phyloP scores from a whole-genome alignment of 2,888 invertebrate genomes.

The Listrodromus nycthemerus region DNA sequence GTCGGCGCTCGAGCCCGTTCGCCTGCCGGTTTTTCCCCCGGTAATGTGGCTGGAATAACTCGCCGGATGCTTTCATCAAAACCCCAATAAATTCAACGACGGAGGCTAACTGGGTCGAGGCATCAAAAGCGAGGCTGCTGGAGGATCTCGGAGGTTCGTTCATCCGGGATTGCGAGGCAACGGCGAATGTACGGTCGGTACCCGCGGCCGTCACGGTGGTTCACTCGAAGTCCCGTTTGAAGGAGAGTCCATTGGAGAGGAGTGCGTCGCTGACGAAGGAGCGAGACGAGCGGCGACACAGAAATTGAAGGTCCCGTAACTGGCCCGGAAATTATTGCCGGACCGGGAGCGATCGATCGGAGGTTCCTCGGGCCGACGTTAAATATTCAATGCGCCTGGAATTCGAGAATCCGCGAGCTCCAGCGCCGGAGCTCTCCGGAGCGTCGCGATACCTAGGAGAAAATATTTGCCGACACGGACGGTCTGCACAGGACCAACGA shows the following conservation, averaged over 20 bases:
- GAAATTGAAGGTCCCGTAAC: background rate
- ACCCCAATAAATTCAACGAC: conserved; percentile 73
- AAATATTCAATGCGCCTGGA: conserved; percentile 70
- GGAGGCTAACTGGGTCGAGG: conserved; percentile 65
- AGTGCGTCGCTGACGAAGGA: conserved; percentile 42
- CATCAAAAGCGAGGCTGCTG: conserved; percentile 70
- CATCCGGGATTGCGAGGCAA: background rate
- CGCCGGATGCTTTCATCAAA: conserved; percentile 73
- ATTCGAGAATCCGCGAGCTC: conserved; percentile 58
- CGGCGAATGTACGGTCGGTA: background rate
- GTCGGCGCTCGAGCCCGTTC: conserved; percentile 36
- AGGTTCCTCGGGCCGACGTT: conserved; percentile 53
- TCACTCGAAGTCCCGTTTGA: conserved; percentile 54
- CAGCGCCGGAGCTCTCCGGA: background rate
- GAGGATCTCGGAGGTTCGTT: background rate
- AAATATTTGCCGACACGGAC: background rate
- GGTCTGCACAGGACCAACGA: background rate
- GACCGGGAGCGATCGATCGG: conserved; percentile 57
- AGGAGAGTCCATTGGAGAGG: conserved; percentile 59
- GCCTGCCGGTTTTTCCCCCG: conserved; percentile 48
- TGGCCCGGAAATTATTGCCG: conserved; percentile 20
- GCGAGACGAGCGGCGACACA: background rate
- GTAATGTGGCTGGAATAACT: conserved; percentile 66
- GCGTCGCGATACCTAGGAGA: conserved; percentile 11
- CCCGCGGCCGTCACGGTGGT: conserved; percentile 25